These are phyloP conservation scores for Stenodema calcarata DNA, from an alignment of 2,888 invertebrate species.

Conservation along the genomic window DNA sequence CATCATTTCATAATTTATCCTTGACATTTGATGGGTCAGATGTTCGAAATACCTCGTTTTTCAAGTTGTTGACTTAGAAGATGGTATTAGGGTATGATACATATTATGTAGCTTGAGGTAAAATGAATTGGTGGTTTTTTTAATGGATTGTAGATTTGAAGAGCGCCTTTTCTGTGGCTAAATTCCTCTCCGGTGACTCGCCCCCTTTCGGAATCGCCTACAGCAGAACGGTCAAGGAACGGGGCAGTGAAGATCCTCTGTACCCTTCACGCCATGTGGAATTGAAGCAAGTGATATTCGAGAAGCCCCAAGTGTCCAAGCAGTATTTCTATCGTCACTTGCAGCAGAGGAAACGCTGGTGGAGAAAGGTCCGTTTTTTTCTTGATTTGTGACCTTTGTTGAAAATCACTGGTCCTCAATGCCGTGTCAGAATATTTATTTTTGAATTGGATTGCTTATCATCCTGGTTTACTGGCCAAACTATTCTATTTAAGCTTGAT, in stretches of 20 bases:
- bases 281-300: slow-evolving; percentile 56
- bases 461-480: too few relatives aligned
- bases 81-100: too few relatives aligned
- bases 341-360: slow-evolving; percentile 81
- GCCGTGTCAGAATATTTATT: too few relatives aligned
- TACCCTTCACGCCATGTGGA: slow-evolving; percentile 51
- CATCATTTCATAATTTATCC: too few relatives aligned
- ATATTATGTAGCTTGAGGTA: too few relatives aligned
- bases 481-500: too few relatives aligned
- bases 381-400: too few relatives aligned
- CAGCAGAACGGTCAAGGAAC: slow-evolving; percentile 52
- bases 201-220: slow-evolving; percentile 64
- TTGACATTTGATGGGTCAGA: too few relatives aligned
- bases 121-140: background rate
- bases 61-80: too few relatives aligned
- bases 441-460: too few relatives aligned
- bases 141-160: slow-evolving; percentile 53
- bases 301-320: slow-evolving; percentile 58
- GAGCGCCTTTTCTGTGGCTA: slow-evolving; percentile 56
- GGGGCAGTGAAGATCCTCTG: slow-evolving; percentile 38
- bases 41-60: too few relatives aligned
- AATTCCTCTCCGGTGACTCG: slow-evolving; percentile 60
- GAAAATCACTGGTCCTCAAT: too few relatives aligned
- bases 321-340: slow-evolving; percentile 78
- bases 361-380: slow-evolving; percentile 71